These are phyloP conservation scores for Eurytoma californica DNA, from an alignment of 2,888 invertebrate genomes.

Conservation along the genomic window DNA sequence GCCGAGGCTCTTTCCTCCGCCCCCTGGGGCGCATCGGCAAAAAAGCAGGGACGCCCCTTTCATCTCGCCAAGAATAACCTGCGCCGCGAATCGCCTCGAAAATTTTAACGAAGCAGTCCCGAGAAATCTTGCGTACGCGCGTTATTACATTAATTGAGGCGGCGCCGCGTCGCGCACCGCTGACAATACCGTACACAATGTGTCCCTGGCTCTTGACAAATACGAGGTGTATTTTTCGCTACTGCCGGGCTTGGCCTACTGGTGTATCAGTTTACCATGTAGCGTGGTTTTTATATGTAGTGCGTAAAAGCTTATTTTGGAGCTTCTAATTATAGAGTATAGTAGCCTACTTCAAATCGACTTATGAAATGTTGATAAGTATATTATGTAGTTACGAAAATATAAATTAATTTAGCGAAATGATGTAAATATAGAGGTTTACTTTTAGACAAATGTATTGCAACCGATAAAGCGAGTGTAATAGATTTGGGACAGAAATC, in stretches of 20 bases:
- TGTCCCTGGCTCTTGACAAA: constrained; percentile 18
- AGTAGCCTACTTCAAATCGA: no score
- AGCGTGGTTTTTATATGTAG: no score
- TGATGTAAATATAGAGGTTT: no score
- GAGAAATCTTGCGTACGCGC: constrained; percentile 29
- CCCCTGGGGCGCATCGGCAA: constrained; percentile 47
- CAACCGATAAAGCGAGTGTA: no score
- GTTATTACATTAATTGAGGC: constrained; percentile 51
- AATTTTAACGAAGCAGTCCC: constrained; percentile 51
- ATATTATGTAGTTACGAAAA: no score
- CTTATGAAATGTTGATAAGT: no score
- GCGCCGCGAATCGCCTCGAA: constrained; percentile 34
- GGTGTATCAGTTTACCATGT: no score
- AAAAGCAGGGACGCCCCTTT: constrained; percentile 62
- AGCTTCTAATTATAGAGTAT: no score
- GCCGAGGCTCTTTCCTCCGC: constrained; percentile 1
- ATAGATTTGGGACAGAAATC: no score
- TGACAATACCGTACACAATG: not conserved
- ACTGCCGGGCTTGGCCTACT: not conserved
- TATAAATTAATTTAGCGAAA: no score
- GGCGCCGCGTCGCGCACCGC: constrained; percentile 18
- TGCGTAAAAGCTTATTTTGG: no score
- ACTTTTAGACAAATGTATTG: no score
- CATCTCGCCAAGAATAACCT: constrained; percentile 66
- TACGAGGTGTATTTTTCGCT: constrained; percentile 13